A percentile compares a stretch with the other conserved stretches of the same genome.
phyloP scores from a whole-genome alignment of 2,113 vertebrate genomes.

The Oncorhynchus tshawytscha region DNA sequence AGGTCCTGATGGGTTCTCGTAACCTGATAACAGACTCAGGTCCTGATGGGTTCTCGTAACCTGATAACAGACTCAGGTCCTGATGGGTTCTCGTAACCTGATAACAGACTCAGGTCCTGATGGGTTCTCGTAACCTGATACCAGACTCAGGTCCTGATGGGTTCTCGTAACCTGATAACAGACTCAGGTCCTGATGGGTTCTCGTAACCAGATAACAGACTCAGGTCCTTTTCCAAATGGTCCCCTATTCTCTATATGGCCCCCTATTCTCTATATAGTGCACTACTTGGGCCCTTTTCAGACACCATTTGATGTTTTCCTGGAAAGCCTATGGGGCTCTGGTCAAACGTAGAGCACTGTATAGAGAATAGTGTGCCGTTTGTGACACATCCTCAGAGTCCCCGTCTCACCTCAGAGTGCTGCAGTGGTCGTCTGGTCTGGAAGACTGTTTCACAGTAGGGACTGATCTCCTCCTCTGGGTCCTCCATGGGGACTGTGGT shows the following conservation, averaged over 20 bases:
- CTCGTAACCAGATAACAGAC: background rate
- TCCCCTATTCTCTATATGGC: no score
- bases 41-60: background rate
- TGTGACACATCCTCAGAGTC: no score
- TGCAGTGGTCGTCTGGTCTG: constrained; percentile 49
- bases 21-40: background rate
- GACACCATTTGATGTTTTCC: no score
- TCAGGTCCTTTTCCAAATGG: no score
- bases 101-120: background rate
- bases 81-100: background rate
- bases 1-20: background rate
- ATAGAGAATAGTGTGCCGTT: no score
- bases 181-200: background rate
- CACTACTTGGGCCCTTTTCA: background rate
- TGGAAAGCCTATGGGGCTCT: background rate
- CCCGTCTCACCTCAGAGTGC: constrained; percentile 67
- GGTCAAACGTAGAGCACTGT: no score
- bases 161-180: no score
- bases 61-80: background rate
- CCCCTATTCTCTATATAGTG: no score
- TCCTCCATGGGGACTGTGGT: constrained; percentile 56
- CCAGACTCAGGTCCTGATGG: no score
- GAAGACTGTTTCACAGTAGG: constrained; percentile 83
- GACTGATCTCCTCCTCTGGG: constrained; percentile 71
- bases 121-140: background rate